Evolutionary conservation across 2,888 invertebrate species (phyloP).

Genomic region (Drosophila anomelani): DNA sequence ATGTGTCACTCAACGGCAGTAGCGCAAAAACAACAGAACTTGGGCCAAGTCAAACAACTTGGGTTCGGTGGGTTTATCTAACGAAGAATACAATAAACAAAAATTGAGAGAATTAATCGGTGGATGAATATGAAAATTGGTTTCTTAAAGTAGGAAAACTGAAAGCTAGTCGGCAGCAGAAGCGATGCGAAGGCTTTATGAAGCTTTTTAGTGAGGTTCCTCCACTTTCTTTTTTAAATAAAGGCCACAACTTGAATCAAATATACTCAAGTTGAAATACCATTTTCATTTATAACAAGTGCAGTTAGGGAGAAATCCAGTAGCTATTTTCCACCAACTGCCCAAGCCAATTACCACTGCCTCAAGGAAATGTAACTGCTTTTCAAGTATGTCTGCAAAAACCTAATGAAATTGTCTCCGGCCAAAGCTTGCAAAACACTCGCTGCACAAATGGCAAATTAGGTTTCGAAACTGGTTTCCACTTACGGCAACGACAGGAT

Average conservation of each 20-base stretch:
- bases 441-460: constrained; percentile 34
- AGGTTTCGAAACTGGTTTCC: constrained; percentile 36
- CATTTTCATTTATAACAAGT: not conserved
- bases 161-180: not conserved
- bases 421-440: constrained; percentile 14
- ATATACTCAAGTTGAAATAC: not conserved
- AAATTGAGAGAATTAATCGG: not conserved
- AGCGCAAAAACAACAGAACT: constrained; percentile 35
- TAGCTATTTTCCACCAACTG: not conserved
- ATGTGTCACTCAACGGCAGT: constrained; percentile 64
- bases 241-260: not conserved
- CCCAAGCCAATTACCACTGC: constrained; percentile 5
- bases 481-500: constrained; percentile 27
- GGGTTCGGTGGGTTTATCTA: constrained; percentile 6
- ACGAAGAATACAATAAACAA: constrained; percentile 9
- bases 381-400: not conserved
- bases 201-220: not conserved
- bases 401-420: constrained; percentile 41
- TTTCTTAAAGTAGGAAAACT: not conserved
- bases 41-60: constrained; percentile 29
- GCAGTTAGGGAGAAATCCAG: not conserved
- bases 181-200: not conserved
- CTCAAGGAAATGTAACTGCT: constrained; percentile 13
- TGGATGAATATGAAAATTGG: constrained; percentile 5
- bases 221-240: not conserved